A percentile compares a stretch with the other conserved stretches of the same genome.
Evolutionary conservation across 1,140 invertebrate genomes (phyloP).

Genomic region (Dendroctonus ponderosae): DNA sequence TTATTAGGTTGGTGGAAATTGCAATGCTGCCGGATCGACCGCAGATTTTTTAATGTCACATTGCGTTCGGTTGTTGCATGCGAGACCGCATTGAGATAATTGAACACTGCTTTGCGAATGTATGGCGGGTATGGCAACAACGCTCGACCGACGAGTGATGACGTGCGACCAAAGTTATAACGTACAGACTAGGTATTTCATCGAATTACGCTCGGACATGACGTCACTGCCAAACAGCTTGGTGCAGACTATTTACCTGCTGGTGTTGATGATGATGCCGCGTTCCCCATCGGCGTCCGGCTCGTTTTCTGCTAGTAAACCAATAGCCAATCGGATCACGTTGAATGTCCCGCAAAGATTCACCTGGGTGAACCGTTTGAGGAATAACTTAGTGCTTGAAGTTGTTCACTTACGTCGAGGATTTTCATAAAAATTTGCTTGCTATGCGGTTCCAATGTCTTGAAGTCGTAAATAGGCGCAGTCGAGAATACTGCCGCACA

Average conservation of each 20-base stretch:
- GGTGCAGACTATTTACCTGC: slow-evolving; percentile 12
- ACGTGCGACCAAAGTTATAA: no score
- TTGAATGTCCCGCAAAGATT: slow-evolving; percentile 26
- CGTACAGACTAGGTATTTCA: no score
- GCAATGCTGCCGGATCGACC: no score
- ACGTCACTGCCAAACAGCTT: background rate
- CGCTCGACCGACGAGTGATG: no score
- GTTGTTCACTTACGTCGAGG: slow-evolving; percentile 16
- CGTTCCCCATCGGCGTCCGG: slow-evolving; percentile 16
- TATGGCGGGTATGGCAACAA: no score
- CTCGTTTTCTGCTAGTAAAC: slow-evolving; percentile 13
- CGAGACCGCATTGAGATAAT: no score
- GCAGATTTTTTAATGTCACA: no score
- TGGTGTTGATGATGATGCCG: slow-evolving; percentile 26
- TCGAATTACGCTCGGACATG: background rate
- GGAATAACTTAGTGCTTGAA: background rate
- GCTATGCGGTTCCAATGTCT: slow-evolving; percentile 14
- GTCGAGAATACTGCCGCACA: slow-evolving; percentile 12
- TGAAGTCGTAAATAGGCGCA: slow-evolving; percentile 4
- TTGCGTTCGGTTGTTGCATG: no score
- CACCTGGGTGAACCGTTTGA: slow-evolving; percentile 4
- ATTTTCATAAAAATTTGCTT: slow-evolving; percentile 22
- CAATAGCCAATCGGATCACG: slow-evolving; percentile 14
- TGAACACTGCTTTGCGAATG: no score
- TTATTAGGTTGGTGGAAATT: no score